Conservation (phyloP, 2,888 invertebrate genomes). For the Ornithoptera priamus region DNA sequence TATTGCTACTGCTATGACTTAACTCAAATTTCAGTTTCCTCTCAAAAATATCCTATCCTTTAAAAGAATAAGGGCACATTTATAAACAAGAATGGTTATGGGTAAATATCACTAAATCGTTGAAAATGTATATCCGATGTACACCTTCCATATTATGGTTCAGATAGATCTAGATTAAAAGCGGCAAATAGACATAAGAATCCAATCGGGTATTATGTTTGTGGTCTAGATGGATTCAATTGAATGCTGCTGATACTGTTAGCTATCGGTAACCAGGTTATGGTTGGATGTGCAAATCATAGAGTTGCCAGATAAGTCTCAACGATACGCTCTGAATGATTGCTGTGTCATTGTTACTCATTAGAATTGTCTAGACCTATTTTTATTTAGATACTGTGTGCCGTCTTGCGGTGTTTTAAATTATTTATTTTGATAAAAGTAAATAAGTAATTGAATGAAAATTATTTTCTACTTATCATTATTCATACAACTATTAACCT, state of each 20-base stretch:
- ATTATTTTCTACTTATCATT: neutral
- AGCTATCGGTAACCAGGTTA: conserved; percentile 28
- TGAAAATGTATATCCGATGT: too few species aligned
- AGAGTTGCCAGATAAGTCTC: conserved; percentile 10
- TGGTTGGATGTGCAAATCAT: conserved; percentile 15
- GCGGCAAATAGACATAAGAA: conserved; percentile 11
- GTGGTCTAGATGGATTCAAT: conserved; percentile 22
- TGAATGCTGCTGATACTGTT: conserved; percentile 21
- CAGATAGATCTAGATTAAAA: conserved; percentile 10
- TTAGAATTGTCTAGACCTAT: neutral
- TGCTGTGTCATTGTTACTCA: neutral
- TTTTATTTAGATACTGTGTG: neutral
- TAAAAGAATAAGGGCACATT: too few species aligned
- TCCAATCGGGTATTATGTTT: conserved; percentile 3
- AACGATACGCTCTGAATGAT: conserved; percentile 15
- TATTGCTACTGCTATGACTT: too few species aligned
- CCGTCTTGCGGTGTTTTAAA: neutral
- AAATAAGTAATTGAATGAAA: neutral
- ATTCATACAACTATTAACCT: too few species aligned
- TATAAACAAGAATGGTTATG: too few species aligned
- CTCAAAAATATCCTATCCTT: too few species aligned
- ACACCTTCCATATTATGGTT: neutral
- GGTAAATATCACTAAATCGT: too few species aligned
- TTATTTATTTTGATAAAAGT: neutral
- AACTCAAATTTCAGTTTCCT: too few species aligned